phyloP scores from a whole-genome alignment of 2,888 invertebrate genomes.

The Synergus japonicus region DNA sequence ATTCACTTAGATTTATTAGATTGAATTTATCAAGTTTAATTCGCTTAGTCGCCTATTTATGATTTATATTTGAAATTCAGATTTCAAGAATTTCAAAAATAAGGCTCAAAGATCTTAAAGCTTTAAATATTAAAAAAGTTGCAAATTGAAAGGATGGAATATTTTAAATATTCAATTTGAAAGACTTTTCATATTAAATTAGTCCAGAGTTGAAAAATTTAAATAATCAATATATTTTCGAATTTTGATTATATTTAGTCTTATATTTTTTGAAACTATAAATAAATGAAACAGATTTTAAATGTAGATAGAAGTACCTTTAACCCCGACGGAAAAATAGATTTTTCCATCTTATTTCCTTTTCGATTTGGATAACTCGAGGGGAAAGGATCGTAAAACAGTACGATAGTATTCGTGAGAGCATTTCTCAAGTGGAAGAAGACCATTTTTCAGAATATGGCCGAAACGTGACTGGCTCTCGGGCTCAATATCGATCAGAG shows the following conservation, averaged over 20 bases:
- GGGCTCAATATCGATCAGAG: constrained; percentile 30
- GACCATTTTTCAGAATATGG: constrained; percentile 31
- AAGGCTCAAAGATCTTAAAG: too few species aligned
- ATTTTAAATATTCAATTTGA: neutral
- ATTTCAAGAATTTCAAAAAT: too few species aligned
- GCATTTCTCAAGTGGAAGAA: constrained; percentile 38
- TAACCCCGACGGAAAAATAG: too few species aligned
- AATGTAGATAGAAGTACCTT: neutral
- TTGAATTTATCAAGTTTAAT: neutral
- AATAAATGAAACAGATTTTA: neutral
- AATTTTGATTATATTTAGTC: neutral
- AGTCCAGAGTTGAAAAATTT: neutral
- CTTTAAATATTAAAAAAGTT: neutral
- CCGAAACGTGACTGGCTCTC: constrained; percentile 17
- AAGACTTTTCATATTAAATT: neutral
- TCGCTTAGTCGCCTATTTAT: too few species aligned
- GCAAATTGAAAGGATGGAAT: neutral
- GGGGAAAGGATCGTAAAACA: constrained; percentile 36
- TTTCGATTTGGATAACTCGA: constrained; percentile 36
- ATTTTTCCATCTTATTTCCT: constrained; percentile 28
- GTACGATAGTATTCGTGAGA: constrained; percentile 6
- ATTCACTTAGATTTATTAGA: neutral
- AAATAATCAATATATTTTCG: neutral
- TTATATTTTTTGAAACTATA: neutral
- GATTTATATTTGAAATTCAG: neutral